Percentiles rank a stretch among this genome's conserved stretches.
These are phyloP conservation scores for Burhinus bistriatus DNA, from an alignment of 2,113 vertebrate genomes.

Conservation along the genomic window DNA sequence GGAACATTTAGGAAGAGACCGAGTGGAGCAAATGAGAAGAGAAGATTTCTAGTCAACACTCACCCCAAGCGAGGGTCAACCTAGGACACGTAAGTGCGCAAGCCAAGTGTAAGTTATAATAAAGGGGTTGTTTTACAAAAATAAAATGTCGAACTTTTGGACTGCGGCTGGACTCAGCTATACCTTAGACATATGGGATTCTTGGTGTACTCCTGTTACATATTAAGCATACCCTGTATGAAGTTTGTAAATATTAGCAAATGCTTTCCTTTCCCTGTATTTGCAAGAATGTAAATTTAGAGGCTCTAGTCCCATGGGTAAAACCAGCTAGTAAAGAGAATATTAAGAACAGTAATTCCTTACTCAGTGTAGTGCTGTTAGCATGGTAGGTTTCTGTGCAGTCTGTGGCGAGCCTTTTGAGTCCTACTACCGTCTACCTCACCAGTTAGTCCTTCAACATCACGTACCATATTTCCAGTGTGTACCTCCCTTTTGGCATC, in stretches of 20 bases:
- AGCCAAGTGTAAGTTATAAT: neutral
- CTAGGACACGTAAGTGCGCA: neutral
- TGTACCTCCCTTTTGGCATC: neutral
- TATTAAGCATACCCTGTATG: neutral
- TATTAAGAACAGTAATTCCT: neutral
- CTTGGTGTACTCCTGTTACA: neutral
- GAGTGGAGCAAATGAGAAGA: neutral
- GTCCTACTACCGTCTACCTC: neutral
- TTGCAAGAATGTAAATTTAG: constrained; percentile 2
- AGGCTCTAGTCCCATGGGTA: neutral
- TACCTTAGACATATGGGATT: neutral
- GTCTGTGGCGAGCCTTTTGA: neutral
- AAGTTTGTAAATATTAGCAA: neutral
- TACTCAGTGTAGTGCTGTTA: neutral
- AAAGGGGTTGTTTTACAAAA: neutral
- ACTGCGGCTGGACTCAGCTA: neutral
- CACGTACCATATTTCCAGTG: neutral
- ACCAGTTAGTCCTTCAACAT: neutral
- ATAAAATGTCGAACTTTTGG: neutral
- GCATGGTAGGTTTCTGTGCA: neutral
- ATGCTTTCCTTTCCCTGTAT: neutral
- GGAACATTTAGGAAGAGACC: neutral
- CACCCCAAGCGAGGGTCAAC: neutral
- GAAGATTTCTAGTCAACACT: neutral
- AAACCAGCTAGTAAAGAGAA: neutral